Base-by-base conservation (phyloP, 2,888 invertebrate genomes). In the Hemithea aestivaria region DNA sequence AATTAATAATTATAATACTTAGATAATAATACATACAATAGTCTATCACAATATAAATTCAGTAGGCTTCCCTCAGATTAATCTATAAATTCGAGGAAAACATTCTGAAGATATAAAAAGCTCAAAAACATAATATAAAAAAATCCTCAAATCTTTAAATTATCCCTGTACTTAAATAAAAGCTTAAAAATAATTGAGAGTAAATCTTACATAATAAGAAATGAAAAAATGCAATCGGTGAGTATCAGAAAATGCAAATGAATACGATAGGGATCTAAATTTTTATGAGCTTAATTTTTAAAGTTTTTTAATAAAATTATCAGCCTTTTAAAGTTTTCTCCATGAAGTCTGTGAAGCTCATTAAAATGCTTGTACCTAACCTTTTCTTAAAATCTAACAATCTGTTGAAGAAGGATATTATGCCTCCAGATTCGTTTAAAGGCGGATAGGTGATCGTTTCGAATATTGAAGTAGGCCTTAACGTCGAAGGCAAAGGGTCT, bases 331-430 rank as follows among this genome's bases (percentile, higher is more conserved):
- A 73, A 65, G 93, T 92, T 57, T 88, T 89, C 20, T 91, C 90
- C 30, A 94, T 77, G 3, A 91, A 89, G 34, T 91, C 90, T 6
- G 93, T 91, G 1, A 93, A 91, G 39, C 89, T 91, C 58, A 91
- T 91, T 8, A 94, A 66, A 44, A 94, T 83, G 39, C 91, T 91
- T 35, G 93, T 66, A 0, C 93, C 93, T 27, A 93, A 69, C 56
- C 89, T 87, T 20, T 93, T 78, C 69, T 93, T 93, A 35, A 92
- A 88, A 59, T 92, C 91, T 1, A 93, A 87, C 23, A 93, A 71
- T 51, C 90, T 89, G 60, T 88, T 90, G 9, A 93, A 63, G 38
- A 93, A 87, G 7, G 88, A 87, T 33, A 92, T 81, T 37, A 93
- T 73, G 1, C 89, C 83, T 8, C 69, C 73, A 7, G 78, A 70